phyloP scores from a whole-genome alignment of 1,140 invertebrate genomes.

The Arctopsyche grandis region DNA sequence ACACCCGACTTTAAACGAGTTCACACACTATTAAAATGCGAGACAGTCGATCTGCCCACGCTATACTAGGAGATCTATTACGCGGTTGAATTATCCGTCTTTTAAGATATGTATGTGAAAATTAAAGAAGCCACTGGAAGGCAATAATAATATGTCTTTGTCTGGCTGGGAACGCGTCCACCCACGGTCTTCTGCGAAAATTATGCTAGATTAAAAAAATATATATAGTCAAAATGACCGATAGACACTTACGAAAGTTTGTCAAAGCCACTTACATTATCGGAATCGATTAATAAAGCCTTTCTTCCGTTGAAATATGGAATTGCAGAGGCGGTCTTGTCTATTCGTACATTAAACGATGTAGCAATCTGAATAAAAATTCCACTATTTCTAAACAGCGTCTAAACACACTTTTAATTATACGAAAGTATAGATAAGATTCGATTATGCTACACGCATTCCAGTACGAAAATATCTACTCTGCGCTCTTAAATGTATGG shows the following conservation, averaged over 20 bases:
- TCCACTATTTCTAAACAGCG: no score
- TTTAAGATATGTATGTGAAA: background rate
- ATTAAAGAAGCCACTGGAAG: slow-evolving; percentile 1
- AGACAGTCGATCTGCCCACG: background rate
- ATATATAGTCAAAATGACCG: background rate
- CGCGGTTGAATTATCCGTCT: background rate
- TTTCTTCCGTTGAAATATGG: background rate
- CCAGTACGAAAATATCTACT: no score
- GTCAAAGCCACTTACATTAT: slow-evolving; percentile 12
- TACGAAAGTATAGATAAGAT: no score
- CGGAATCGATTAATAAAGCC: background rate
- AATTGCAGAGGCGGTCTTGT: background rate
- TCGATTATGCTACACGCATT: no score
- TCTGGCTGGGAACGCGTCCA: background rate
- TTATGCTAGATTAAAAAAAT: background rate
- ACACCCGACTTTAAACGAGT: background rate
- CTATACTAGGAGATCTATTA: background rate
- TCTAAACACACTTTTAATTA: no score
- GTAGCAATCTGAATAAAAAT: no score
- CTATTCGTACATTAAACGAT: no score
- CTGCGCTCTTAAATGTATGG: no score
- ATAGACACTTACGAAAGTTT: background rate
- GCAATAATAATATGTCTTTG: background rate
- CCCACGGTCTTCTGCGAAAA: background rate
- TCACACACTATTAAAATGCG: background rate